phyloP scores from a whole-genome alignment of 2,888 invertebrate genomes.

The Standfussiana lucernea region DNA sequence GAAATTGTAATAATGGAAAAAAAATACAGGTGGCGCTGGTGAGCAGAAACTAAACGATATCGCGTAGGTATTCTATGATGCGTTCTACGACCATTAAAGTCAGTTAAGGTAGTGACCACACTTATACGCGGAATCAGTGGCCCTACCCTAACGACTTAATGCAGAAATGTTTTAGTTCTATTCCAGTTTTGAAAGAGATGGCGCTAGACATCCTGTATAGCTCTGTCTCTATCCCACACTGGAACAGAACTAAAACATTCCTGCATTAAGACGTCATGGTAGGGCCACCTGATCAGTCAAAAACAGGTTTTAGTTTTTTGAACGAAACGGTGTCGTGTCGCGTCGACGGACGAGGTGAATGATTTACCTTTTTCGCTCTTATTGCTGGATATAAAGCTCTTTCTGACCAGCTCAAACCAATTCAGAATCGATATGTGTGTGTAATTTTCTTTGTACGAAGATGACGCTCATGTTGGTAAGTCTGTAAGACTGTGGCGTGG shows the following conservation, averaged over 20 bases:
- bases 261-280: too few relatives aligned
- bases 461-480: background rate
- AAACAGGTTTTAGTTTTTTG: background rate
- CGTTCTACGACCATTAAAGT: constrained; percentile 5
- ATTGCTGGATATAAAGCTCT: background rate
- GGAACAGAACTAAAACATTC: too few relatives aligned
- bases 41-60: constrained; percentile 14
- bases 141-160: too few relatives aligned
- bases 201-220: too few relatives aligned
- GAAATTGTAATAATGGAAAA: constrained; percentile 20
- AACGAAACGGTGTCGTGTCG: background rate
- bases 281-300: too few relatives aligned
- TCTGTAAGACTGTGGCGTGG: background rate
- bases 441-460: background rate
- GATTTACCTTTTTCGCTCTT: background rate
- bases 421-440: background rate
- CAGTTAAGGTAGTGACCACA: background rate
- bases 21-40: background rate
- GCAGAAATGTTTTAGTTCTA: too few relatives aligned
- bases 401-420: background rate
- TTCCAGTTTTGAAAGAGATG: too few relatives aligned
- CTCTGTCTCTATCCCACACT: too few relatives aligned
- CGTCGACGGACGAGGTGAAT: background rate
- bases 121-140: background rate
- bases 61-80: constrained; percentile 20